A percentile compares a stretch with the other conserved stretches of the same genome.
Evolutionary conservation across 2,888 invertebrate genomes (phyloP).

Genomic region (Dasypolia templi): DNA sequence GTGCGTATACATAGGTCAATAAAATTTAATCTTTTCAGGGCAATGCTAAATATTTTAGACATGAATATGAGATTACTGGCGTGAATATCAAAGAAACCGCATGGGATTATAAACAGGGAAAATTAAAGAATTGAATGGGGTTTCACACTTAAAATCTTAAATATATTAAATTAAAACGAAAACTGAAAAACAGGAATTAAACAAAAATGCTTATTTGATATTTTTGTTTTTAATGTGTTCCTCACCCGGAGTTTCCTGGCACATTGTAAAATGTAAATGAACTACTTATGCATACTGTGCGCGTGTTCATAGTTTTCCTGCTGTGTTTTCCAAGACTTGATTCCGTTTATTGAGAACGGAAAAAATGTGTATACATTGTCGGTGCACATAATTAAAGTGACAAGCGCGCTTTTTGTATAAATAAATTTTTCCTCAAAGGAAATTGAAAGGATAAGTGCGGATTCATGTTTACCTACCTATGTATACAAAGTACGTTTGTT

Average conservation of each 20-base stretch:
- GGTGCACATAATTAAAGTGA: neutral
- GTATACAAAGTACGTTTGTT: neutral
- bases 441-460: no score
- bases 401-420: slow-evolving; percentile 10
- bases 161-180: neutral
- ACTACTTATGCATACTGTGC: slow-evolving; percentile 6
- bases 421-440: neutral
- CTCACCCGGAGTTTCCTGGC: slow-evolving; percentile 31
- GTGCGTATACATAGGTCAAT: slow-evolving; percentile 7
- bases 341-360: slow-evolving; percentile 27
- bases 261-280: slow-evolving; percentile 39
- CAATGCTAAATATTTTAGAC: neutral
- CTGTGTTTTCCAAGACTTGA: slow-evolving; percentile 27
- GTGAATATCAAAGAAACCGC: neutral
- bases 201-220: neutral
- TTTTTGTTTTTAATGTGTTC: slow-evolving; percentile 15
- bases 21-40: neutral
- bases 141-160: neutral
- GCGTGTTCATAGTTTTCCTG: slow-evolving; percentile 37
- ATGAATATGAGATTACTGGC: neutral
- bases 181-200: slow-evolving; percentile 24
- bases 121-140: neutral
- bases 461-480: neutral
- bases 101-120: neutral
- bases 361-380: slow-evolving; percentile 4